Evolutionary conservation across 2,113 vertebrate genomes (phyloP), one percentile per base, ranked within the genome.

Genomic region (Onychostoma macrolepis): DNA sequence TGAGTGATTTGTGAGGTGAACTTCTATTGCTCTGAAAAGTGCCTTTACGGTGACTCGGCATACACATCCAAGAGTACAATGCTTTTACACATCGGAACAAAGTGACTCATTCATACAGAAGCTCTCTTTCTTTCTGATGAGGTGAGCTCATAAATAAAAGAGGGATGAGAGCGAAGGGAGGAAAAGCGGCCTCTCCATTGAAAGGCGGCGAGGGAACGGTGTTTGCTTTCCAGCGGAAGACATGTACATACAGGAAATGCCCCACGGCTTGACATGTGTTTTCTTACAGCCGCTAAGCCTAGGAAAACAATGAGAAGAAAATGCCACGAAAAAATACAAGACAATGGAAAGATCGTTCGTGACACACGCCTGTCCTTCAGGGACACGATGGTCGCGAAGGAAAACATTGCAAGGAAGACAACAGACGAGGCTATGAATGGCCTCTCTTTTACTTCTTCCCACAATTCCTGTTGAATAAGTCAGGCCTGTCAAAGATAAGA

Each of bases 1-100:
- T 88, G 84, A 87, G 84, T 89, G 90, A 90, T 90, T 91, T 91
- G 88, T 77, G 87, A 92, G 91, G 90, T 91, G 93, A 93, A 91
- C 89, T 90, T 89, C 91, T 77, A 90, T 88, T 90, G 77, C 80
- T 80, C 53, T 83, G 58, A 84, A 72, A 72, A 89, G 80, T 19
- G 58, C 86, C 72, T 86, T 87, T 43, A 78, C 61, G 26, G 84
- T 71, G 71, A 81, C 71, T 82, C 36, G 19, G 56, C 56, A 5
- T 76, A 21, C 41, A 88, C 88, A 84, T 84, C 81, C 76, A 56
- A 69, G 85, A 88, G 89, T 84, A 93, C 92, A 93, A 91, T 90
- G 90, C 87, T 85, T 91, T 84, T 88, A 90, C 88, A 91, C 87
- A 92, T 63, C 41, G 78, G 4, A 87, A 93, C 92, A 94, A 93